Conservation (phyloP, 1,140 invertebrate genomes). For the Bombus turneri region DNA sequence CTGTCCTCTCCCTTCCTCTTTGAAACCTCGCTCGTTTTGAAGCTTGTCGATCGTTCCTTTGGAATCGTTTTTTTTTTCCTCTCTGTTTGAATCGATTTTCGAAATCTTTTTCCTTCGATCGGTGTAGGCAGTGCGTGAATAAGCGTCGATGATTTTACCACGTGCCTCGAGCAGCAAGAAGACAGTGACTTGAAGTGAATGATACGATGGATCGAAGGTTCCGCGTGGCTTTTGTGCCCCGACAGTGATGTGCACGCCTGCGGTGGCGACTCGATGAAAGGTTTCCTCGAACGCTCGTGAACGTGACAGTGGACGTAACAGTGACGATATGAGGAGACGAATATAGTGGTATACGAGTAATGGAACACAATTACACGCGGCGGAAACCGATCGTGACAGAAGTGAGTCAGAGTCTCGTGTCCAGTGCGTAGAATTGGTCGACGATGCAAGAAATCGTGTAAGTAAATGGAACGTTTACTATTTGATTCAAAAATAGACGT, state of each 20-base stretch:
- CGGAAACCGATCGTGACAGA: background rate
- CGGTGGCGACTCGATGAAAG: background rate
- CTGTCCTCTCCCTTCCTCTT: conserved; percentile 8
- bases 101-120: background rate
- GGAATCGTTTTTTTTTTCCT: background rate
- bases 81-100: conserved; percentile 20
- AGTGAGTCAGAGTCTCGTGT: conserved; percentile 4
- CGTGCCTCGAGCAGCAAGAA: background rate
- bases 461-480: conserved; percentile 16
- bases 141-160: background rate
- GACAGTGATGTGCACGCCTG: conserved; percentile 25
- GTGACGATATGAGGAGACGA: background rate
- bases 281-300: background rate
- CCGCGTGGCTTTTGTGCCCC: background rate
- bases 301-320: conserved; percentile 33
- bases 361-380: background rate
- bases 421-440: background rate
- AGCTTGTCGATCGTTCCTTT: conserved; percentile 17
- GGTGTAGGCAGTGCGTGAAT: background rate
- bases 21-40: background rate
- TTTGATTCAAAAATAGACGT: no score
- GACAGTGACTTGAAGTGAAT: conserved; percentile 4
- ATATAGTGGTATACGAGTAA: conserved; percentile 1
- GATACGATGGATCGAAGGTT: background rate
- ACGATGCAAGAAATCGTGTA: conserved; percentile 44